Evolutionary conservation across 2,888 invertebrate genomes (phyloP).

Genomic region (Apotomis turbidana): DNA sequence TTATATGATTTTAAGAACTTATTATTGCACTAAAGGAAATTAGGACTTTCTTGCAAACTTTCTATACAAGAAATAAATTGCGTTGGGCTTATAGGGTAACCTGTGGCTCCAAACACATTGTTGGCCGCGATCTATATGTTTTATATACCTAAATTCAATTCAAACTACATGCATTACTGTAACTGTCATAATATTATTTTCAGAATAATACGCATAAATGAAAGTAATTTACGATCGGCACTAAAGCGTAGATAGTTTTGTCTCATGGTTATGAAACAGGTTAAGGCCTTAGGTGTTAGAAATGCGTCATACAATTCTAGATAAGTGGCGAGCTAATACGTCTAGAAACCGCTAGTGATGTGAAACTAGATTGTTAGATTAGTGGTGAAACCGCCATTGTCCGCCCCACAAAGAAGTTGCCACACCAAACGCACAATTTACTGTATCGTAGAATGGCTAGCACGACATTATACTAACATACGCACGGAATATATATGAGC

Average conservation of each 20-base stretch:
- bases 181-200: too few relatives aligned
- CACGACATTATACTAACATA: not conserved
- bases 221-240: not conserved
- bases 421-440: conserved; percentile 38
- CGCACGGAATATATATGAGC: too few relatives aligned
- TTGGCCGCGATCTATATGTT: too few relatives aligned
- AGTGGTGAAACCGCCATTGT: conserved; percentile 40
- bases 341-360: conserved; percentile 41
- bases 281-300: conserved; percentile 17
- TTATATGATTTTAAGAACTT: too few relatives aligned
- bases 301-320: conserved; percentile 28
- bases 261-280: not conserved
- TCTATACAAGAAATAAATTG: too few relatives aligned
- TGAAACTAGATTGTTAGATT: conserved; percentile 42
- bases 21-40: too few relatives aligned
- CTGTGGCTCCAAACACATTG: too few relatives aligned
- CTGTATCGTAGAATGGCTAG: conserved; percentile 12
- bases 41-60: too few relatives aligned
- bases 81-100: too few relatives aligned
- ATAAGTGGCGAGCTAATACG: conserved; percentile 15
- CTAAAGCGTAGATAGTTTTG: not conserved
- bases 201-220: too few relatives aligned
- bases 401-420: conserved; percentile 33
- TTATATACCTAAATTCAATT: too few relatives aligned
- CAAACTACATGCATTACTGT: too few relatives aligned